These are phyloP conservation scores for Pterocles orientalis DNA, from an alignment of 2,113 vertebrate genomes.

Conservation along the genomic window DNA sequence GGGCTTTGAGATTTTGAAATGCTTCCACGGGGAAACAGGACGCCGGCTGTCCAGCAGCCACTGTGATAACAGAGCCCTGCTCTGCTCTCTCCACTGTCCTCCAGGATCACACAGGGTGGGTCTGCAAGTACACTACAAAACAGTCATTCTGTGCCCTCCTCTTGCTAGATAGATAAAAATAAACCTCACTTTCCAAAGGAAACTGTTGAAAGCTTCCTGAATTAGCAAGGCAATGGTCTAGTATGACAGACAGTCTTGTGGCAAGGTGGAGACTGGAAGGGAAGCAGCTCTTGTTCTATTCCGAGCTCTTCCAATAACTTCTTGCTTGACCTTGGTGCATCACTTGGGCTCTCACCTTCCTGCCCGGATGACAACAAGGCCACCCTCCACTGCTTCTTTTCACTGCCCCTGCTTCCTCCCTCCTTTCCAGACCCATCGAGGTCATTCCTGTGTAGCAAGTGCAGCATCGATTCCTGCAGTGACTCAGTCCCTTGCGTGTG, in stretches of 20 bases:
- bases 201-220: conserved; percentile 59
- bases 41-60: background rate
- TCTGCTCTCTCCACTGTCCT: background rate
- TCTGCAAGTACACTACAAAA: background rate
- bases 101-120: background rate
- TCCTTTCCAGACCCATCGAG: background rate
- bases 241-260: background rate
- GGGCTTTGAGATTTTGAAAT: background rate
- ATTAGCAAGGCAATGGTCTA: conserved; percentile 40
- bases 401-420: background rate
- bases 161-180: background rate
- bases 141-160: background rate
- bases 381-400: background rate
- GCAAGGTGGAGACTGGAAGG: background rate
- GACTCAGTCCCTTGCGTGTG: background rate
- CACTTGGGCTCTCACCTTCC: background rate
- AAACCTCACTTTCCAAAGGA: conserved; percentile 46
- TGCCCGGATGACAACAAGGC: background rate
- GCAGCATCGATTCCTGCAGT: background rate
- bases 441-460: background rate
- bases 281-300: conserved; percentile 23
- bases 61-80: rapidly evolving
- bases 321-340: background rate
- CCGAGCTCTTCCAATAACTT: conserved; percentile 20
- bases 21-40: background rate